phyloP scores from a whole-genome alignment of 2,888 invertebrate genomes.

The Eutolmus rufibarbis region DNA sequence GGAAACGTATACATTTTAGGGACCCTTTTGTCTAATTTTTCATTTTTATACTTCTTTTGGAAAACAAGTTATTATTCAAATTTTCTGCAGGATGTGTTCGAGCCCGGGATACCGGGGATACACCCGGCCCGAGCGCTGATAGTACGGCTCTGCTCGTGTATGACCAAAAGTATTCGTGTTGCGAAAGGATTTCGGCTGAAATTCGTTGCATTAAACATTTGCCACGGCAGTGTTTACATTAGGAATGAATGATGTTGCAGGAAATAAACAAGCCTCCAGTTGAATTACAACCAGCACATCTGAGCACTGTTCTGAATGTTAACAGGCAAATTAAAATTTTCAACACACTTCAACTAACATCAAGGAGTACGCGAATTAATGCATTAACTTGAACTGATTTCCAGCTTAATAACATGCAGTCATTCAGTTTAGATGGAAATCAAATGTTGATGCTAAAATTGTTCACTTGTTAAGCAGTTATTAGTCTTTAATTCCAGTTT shows the following conservation, averaged over 20 bases:
- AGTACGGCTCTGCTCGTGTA: background rate
- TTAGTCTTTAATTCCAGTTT: background rate
- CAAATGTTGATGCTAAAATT: background rate
- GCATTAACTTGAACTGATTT: background rate
- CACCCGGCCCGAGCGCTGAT: background rate
- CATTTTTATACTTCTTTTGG: constrained; percentile 23
- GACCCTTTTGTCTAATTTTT: constrained; percentile 29
- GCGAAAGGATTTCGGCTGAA: background rate
- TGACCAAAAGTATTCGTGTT: background rate
- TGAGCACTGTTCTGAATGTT: background rate
- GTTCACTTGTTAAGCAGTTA: background rate
- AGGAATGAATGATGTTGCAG: background rate
- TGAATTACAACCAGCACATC: background rate
- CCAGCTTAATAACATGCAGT: background rate
- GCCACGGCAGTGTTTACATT: background rate
- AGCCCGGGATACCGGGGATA: background rate
- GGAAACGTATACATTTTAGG: background rate
- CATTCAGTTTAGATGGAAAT: background rate
- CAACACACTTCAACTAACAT: background rate
- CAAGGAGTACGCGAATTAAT: background rate
- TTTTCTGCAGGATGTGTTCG: background rate
- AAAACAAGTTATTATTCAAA: constrained; percentile 28
- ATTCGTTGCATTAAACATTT: background rate
- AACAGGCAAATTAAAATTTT: background rate
- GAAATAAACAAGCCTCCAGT: background rate